Base-by-base conservation (phyloP, 64 coral and sea anemone species). In the Trachythela sp. region DNA sequence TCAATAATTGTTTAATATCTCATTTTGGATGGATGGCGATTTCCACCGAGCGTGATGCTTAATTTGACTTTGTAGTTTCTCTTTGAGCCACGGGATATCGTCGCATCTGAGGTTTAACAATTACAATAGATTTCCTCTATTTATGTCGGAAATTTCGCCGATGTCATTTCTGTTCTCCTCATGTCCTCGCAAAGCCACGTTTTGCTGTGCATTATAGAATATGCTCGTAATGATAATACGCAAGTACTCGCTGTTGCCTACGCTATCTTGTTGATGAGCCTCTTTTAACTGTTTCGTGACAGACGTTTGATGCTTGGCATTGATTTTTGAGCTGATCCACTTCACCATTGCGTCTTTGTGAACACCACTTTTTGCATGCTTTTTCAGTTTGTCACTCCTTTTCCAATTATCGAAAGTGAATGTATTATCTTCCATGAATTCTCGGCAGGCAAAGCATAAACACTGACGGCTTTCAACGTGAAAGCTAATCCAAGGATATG, bases 21-120 rank as follows among this genome's bases (percentile, higher is more conserved):
- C 89, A 85, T 91, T 91, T 54, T 91, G 89, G 83, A 91, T 91
- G 31, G 77, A 85, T 45, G 89, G 89, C 84, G 89, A 91, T 45
- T 48, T 91, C 83, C 89, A 88, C 68, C 72, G 67, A 48, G 67
- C 67, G 75, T 88, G 87, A 24, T 45, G 50, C 64, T 88, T 67
- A 17, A 88, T 58, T 72, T 88, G 87, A 71, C 75, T 72, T 22
- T 88, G 75, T 88, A 88, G 49, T 75, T 89, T 89, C 39, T 52
- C 56, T 64, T 26, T 18, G 5, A 64, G 56, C 56, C 56, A 64
- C 56, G 56, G 56, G 56, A 89, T 83, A 18, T 64, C 56, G 24
- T 64, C 24, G 24, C 56, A 64, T 64, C 56, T 64, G 15, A 64
- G 56, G 56, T 64, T 10, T 18, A 64, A 64, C 20, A 64, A 27